These are phyloP conservation scores for Araneus ventricosus DNA, from an alignment of 1,140 invertebrate species.

Conservation along the genomic window DNA sequence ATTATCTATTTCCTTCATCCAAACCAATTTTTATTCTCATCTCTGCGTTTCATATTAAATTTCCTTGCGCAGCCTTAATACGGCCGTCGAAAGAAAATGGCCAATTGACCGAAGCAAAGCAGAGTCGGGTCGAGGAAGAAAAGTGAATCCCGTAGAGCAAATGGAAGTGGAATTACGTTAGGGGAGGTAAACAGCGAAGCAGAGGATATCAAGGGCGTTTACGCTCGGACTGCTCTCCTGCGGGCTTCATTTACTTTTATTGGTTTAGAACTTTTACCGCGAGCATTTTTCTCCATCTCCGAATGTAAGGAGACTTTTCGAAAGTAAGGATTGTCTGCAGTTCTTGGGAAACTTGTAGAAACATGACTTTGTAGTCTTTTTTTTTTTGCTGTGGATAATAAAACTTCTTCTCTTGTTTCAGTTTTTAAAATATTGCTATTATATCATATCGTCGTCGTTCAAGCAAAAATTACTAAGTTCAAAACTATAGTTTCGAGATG, in stretches of 20 bases:
- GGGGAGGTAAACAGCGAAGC: neutral
- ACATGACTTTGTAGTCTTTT: neutral
- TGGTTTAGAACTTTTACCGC: neutral
- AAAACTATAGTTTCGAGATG: no score
- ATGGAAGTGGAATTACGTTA: constrained; percentile 9
- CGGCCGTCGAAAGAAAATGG: neutral
- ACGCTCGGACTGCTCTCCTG: neutral
- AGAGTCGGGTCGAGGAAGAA: neutral
- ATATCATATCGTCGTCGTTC: no score
- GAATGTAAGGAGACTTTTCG: neutral
- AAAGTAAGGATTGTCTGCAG: neutral
- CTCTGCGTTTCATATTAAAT: neutral
- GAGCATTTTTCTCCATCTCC: neutral
- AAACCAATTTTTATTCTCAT: neutral
- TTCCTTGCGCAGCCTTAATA: neutral
- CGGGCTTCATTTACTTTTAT: neutral
- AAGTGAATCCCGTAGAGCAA: neutral
- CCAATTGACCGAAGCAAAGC: neutral
- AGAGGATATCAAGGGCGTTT: neutral
- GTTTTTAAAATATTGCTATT: no score
- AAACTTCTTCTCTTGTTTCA: no score
- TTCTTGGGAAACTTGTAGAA: neutral
- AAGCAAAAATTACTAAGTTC: no score
- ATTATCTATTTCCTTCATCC: neutral
- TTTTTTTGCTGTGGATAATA: neutral